Evolutionary conservation across 2,797 vertebrate species (phyloP), one percentile per base, ranked within the genome.

Genomic region (Potorous gilbertii): DNA sequence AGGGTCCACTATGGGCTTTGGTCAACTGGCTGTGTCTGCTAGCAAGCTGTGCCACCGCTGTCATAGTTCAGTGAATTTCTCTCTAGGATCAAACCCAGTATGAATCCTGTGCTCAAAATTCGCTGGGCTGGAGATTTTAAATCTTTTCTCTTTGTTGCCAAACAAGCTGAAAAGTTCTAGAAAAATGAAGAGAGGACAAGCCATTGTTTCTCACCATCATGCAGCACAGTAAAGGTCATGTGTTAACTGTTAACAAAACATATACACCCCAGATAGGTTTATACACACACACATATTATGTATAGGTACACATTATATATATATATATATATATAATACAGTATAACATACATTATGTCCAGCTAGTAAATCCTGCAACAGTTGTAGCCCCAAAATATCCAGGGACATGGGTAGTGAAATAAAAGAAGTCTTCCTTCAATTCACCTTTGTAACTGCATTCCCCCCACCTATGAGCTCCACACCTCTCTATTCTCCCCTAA

Each of bases 51-150:
- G 99, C 99, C 99, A 99, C 97, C 99, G 99, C 98, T 99, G 99
- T 0, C 99, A 99, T 95, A 99, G 98, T 91, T 99, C 99, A 0
- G 99, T 99, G 98, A 99, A 99, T 97, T 99, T 99, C 99, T 99
- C 99, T 95, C 99, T 99, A 10, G 99, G 99, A 98, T 99, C 99
- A 96, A 99, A 99, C 95, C 99, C 99, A 0, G 99, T 99, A 97
- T 99, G 99, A 93, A 99, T 99, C 94, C 99, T 99, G 98, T 99
- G 99, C 98, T 99, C 99, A 46, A 99, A 99, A 99, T 99, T 99
- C 12, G 99, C 99, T 31, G 99, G 99, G 55, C 99, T 99, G 3
- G 99, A 99, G 97, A 99, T 99, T 98, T 99, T 99, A 98, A 99
- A 99, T 97, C 99, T 99, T 99, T 99, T 99, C 99, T 99, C 99